Evolutionary conservation across 2,888 invertebrate genomes (phyloP).

Genomic region (Chrysolina haemoptera): DNA sequence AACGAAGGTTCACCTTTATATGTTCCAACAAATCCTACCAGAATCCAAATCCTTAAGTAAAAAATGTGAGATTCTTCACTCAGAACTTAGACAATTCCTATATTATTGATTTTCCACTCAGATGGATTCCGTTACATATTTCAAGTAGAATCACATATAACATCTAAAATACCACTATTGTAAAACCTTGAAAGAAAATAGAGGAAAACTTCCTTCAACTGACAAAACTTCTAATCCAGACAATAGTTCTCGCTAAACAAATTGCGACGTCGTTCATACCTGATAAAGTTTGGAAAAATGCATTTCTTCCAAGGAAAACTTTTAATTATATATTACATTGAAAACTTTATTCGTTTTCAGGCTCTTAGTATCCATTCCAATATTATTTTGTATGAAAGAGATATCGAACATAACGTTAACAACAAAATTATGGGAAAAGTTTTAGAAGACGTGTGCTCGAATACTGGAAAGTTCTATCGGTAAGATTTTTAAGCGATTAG

Average conservation of each 20-base stretch:
- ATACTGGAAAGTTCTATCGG: background rate
- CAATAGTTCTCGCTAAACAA: constrained; percentile 17
- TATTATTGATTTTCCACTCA: constrained; percentile 4
- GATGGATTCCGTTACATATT: background rate
- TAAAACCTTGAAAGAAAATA: background rate
- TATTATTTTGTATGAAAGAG: background rate
- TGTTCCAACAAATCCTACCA: too few species aligned
- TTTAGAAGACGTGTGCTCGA: background rate
- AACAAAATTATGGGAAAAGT: constrained; percentile 1
- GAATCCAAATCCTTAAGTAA: background rate
- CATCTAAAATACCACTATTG: background rate
- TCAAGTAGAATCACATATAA: constrained; percentile 1
- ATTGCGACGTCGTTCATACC: background rate
- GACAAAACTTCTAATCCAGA: constrained; percentile 12
- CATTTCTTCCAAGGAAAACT: background rate
- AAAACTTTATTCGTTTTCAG: background rate
- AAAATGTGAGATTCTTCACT: background rate
- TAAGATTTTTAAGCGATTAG: too few species aligned
- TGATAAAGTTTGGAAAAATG: constrained; percentile 14
- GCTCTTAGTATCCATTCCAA: background rate
- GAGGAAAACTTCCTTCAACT: constrained; percentile 13
- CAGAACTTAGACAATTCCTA: background rate
- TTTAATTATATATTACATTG: constrained; percentile 7
- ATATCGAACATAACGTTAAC: constrained; percentile 9
- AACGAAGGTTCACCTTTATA: too few species aligned